These are phyloP conservation scores for Brachyhypopomus gauderio DNA, from an alignment of 2,113 vertebrate genomes.

Conservation along the genomic window DNA sequence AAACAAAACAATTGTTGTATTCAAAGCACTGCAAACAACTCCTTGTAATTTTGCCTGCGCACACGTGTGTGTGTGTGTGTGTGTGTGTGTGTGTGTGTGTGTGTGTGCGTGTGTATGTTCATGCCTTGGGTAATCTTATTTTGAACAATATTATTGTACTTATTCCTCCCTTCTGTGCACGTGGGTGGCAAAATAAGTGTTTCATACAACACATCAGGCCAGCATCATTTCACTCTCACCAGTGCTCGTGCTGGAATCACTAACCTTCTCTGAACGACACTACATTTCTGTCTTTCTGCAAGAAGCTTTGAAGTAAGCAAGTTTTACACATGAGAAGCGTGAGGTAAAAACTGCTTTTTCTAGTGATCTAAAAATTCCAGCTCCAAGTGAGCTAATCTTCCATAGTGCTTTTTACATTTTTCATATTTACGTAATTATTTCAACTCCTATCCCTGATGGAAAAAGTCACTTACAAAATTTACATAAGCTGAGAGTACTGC, in stretches of 20 bases:
- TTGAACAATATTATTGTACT: too few species aligned
- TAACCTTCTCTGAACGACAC: slow-evolving; percentile 4
- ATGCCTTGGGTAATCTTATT: too few species aligned
- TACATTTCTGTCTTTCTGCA: background rate
- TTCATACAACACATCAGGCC: background rate
- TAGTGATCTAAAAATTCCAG: slow-evolving; percentile 22
- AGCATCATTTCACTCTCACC: background rate
- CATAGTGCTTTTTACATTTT: slow-evolving; percentile 30
- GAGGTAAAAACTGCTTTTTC: slow-evolving; percentile 1
- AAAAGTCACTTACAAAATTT: slow-evolving; percentile 39
- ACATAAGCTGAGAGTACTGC: slow-evolving; percentile 37
- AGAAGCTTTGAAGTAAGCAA: slow-evolving; percentile 22
- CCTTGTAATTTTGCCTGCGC: too few species aligned
- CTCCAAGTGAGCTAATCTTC: slow-evolving; percentile 19
- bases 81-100: too few species aligned
- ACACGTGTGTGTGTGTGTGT: too few species aligned
- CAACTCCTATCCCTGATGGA: slow-evolving; percentile 25
- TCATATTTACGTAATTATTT: slow-evolving; percentile 42
- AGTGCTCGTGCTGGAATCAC: background rate
- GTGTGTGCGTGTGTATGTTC: too few species aligned
- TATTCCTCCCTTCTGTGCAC: background rate
- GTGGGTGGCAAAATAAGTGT: slow-evolving; percentile 3
- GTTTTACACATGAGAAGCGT: background rate
- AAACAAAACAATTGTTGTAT: too few species aligned
- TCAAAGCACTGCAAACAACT: too few species aligned